phyloP scores from a whole-genome alignment of 2,113 vertebrate genomes.

The Deroptyus accipitrinus region DNA sequence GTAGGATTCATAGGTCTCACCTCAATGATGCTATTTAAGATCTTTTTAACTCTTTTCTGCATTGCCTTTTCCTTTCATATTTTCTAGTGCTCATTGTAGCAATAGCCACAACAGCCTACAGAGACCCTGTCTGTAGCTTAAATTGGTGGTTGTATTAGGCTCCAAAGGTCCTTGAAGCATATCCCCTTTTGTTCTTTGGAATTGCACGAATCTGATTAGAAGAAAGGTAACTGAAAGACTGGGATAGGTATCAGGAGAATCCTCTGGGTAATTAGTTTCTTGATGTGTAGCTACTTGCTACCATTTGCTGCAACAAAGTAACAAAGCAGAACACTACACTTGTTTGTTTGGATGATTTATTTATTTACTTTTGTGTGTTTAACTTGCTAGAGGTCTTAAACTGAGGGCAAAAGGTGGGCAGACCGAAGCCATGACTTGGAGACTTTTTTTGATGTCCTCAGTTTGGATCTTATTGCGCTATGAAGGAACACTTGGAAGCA shows the following conservation, averaged over 20 bases:
- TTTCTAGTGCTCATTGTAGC: background rate
- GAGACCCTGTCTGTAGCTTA: background rate
- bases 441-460: background rate
- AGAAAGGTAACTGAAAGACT: background rate
- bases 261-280: background rate
- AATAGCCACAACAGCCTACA: background rate
- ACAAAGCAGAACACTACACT: background rate
- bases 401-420: background rate
- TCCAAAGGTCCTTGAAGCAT: background rate
- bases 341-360: rapidly evolving
- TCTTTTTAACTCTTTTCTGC: background rate
- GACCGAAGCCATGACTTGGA: background rate
- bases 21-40: background rate
- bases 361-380: rapidly evolving
- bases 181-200: background rate
- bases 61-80: background rate
- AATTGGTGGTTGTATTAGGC: background rate
- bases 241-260: background rate
- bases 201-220: background rate
- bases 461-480: background rate
- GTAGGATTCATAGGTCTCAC: background rate
- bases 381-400: background rate
- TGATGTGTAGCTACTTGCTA: background rate
- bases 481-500: background rate
- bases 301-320: background rate